phyloP scores from a whole-genome alignment of 1,140 invertebrate species.

The Odontomachus brunneus region DNA sequence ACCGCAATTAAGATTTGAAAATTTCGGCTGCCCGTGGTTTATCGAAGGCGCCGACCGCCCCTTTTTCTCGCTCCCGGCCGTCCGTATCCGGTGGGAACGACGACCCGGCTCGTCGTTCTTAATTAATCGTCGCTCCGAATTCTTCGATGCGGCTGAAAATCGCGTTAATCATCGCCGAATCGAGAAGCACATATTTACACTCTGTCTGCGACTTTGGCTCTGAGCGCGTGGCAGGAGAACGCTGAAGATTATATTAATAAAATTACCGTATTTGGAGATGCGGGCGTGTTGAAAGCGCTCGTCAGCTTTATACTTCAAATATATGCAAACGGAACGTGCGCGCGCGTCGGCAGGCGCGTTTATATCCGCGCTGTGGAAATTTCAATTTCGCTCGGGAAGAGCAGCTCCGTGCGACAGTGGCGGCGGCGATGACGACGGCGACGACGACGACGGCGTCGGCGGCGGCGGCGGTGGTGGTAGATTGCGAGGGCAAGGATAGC shows the following conservation, averaged over 20 bases:
- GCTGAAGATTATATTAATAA: no score
- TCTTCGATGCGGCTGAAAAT: background rate
- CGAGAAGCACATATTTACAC: no score
- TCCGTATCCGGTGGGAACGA: background rate
- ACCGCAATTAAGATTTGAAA: slow-evolving; percentile 81
- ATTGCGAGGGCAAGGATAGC: slow-evolving; percentile 35
- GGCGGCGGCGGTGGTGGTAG: slow-evolving; percentile 1
- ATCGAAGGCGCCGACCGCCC: slow-evolving; percentile 48
- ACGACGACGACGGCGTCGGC: slow-evolving; percentile 2
- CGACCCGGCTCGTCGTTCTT: slow-evolving; percentile 5
- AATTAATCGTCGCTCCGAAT: background rate
- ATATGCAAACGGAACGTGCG: slow-evolving; percentile 39
- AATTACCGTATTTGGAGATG: no score
- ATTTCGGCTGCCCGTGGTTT: slow-evolving; percentile 61
- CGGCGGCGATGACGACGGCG: slow-evolving; percentile 29
- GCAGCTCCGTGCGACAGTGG: background rate
- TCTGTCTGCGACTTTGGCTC: no score
- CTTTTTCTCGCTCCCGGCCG: background rate
- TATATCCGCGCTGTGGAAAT: slow-evolving; percentile 48
- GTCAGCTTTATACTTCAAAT: slow-evolving; percentile 24
- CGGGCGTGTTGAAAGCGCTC: slow-evolving; percentile 1
- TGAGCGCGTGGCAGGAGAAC: no score
- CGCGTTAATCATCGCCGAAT: no score
- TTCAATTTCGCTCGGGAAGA: slow-evolving; percentile 41
- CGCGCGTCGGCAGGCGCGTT: slow-evolving; percentile 25